phyloP scores from a whole-genome alignment of 1,140 invertebrate genomes.

The Adoxophyes honmai region DNA sequence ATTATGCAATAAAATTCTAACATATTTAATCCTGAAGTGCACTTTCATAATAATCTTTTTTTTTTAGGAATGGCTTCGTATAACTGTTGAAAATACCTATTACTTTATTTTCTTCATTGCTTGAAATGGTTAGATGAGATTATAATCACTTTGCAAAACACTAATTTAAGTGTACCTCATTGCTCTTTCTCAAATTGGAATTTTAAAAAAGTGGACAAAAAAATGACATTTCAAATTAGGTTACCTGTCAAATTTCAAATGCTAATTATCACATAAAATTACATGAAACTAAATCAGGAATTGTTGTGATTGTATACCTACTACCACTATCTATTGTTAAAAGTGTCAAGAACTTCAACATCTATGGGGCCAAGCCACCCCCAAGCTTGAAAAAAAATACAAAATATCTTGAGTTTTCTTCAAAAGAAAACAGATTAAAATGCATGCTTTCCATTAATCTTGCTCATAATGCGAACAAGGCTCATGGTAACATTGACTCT shows the following conservation, averaged over 20 bases:
- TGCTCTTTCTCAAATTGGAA: too few species aligned
- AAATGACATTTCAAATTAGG: constrained; percentile 38
- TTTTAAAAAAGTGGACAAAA: not conserved
- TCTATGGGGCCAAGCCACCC: constrained; percentile 32
- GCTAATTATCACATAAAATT: not conserved
- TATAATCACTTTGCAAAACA: too few species aligned
- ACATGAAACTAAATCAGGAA: not conserved
- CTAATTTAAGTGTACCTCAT: too few species aligned
- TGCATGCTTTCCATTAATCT: constrained; percentile 19
- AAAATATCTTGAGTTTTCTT: constrained; percentile 30
- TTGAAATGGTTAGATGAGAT: too few species aligned
- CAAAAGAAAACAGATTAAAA: constrained; percentile 30
- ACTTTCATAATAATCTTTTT: too few species aligned
- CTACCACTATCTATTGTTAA: not conserved
- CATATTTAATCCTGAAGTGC: too few species aligned
- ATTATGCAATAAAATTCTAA: too few species aligned
- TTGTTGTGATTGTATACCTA: not conserved
- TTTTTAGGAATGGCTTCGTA: too few species aligned
- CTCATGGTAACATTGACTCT: constrained; percentile 16
- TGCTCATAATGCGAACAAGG: not conserved
- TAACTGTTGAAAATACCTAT: too few species aligned
- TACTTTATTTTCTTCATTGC: too few species aligned
- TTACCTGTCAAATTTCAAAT: constrained; percentile 45
- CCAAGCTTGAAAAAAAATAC: constrained; percentile 16
- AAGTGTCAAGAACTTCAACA: constrained; percentile 23